A percentile compares a stretch with the other conserved stretches of the same genome.
phyloP scores from a whole-genome alignment of 2,797 vertebrate genomes.

The Notamacropus eugenii region DNA sequence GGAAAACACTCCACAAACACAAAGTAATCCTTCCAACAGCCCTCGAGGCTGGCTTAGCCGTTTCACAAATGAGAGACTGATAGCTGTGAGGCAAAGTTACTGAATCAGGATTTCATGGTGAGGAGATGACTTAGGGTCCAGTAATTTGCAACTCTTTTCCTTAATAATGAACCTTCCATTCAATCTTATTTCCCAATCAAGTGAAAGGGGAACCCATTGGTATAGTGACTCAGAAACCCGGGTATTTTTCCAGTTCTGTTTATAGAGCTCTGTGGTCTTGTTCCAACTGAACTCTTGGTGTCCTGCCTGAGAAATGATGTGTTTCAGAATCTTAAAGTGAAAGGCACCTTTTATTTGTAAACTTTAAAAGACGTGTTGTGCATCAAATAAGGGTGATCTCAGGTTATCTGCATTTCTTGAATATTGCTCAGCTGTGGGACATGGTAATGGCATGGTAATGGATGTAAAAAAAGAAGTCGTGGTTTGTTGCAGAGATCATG shows the following conservation, averaged over 20 bases:
- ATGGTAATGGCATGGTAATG: not conserved
- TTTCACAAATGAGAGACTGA: slow-evolving; percentile 40
- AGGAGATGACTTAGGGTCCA: slow-evolving; percentile 6
- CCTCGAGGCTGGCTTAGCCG: slow-evolving; percentile 39
- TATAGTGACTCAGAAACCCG: not conserved
- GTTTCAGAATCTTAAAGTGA: slow-evolving; percentile 19
- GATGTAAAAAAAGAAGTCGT: not conserved
- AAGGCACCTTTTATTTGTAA: slow-evolving; percentile 10
- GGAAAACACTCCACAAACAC: slow-evolving; percentile 55
- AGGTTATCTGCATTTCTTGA: slow-evolving; percentile 25
- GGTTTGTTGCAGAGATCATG: not conserved
- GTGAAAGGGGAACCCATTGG: not conserved
- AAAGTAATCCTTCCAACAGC: slow-evolving; percentile 50
- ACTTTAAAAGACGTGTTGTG: not conserved
- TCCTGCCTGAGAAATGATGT: not conserved
- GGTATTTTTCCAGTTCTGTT: not conserved
- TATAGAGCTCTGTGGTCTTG: not conserved
- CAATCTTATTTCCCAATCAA: not conserved
- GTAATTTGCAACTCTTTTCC: not conserved
- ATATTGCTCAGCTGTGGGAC: not conserved
- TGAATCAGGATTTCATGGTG: slow-evolving; percentile 44
- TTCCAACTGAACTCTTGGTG: not conserved
- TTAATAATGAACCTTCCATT: not conserved
- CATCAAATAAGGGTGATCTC: slow-evolving; percentile 31
- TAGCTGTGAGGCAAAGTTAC: slow-evolving; percentile 34